Base-by-base conservation (phyloP, 2,888 invertebrate genomes). In the Notodonta ziczac region DNA sequence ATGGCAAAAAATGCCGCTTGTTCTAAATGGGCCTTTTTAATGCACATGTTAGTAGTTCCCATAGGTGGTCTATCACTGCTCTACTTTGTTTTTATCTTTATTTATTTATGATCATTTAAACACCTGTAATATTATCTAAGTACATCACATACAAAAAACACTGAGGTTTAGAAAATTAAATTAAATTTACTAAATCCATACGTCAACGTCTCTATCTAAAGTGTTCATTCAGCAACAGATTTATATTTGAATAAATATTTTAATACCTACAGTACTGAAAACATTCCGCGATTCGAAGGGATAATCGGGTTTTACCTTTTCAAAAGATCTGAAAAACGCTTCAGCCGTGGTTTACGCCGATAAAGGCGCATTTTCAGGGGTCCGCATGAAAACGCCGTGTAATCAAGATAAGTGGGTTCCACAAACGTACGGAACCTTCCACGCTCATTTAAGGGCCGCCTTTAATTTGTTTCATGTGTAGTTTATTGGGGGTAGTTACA, bases 371-470 rank as follows among this genome's bases (percentile, higher is more conserved):
- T 73, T 66, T 75, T 67, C 61, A 59, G 65, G 67, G 62, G 60
- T 63, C 71, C 67, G 61, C 61, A 69, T 64, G 59, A 57, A 78
- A 76, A 70, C 55, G 69, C 66, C 71, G 65, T 63, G 73, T 74
- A 81, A 82, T 82, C 79, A 71, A 76, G 77, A 77, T 76, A 74
- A 72, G 73, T 72, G 73, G 69, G 69, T 74, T 72, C 73, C 67
- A 56, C 64, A 62, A 65, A 64, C 57, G 56, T 68, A 60, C 63
- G 48, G 59, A 59, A 69, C 67, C 69, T 10, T 51, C 13, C 16
- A 35, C 53, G 54, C 58, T 61, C 61, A 59, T 59, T 57, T 59
- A 59, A 56, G 57, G 44, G 63, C 52, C 60, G 58, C 59, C 63
- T 72, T 76, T 74, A 72, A 69, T 75, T 74, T 63, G 70, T 65